Base-by-base conservation (phyloP, 2,888 invertebrate species). In the Aphodius granarius region DNA sequence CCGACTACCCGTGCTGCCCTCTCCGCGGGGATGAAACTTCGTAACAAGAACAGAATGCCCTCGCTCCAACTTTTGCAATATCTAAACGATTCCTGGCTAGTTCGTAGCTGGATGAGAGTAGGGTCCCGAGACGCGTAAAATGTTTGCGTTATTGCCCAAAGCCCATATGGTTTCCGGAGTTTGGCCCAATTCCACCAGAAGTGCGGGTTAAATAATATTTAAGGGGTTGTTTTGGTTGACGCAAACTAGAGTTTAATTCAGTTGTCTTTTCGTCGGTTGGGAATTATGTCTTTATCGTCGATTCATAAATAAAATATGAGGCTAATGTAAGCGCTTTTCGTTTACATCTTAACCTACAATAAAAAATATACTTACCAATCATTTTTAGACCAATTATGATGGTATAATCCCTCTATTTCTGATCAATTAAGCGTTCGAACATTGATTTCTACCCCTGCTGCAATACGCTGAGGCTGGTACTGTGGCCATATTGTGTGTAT, bases 101-200 rank as follows among this genome's bases (percentile, higher is more conserved):
- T 43, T 43, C 43, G 9, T 43, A 43, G 43, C 43, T 43, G 43
- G 43, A 43, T 43, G 43, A 43, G 43, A 43, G 43, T 43, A 43
- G 43, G 43, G 43, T 43, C 43, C 43, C 43, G 43, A 43, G 43
- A 68, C 68, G 68, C 68, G 68, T 68, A 68, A 68, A 68, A 19
- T 20, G 68, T 20, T 22, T 16, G 22, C 68, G 68, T 19, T 68
- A 68, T 68, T 68, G 68, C 68, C 22, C 68, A 21, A 43, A 43
- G 43, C 22, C 68, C 68, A 68, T 68, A 68, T 68, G 68, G 68
- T 68, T 68, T 68, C n/a, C 68, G n/a, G n/a, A 68, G 68, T 68
- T 68, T 68, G 68, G 19, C 68, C 68, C 22, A 68, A 68, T 68
- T 68, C 22, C 22, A 20, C 43, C 1, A 68, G 68, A 20, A 20